A percentile compares a stretch with the other conserved stretches of the same genome.
Conservation (phyloP, 2,888 invertebrate genomes). For the Limnephilus marmoratus region DNA sequence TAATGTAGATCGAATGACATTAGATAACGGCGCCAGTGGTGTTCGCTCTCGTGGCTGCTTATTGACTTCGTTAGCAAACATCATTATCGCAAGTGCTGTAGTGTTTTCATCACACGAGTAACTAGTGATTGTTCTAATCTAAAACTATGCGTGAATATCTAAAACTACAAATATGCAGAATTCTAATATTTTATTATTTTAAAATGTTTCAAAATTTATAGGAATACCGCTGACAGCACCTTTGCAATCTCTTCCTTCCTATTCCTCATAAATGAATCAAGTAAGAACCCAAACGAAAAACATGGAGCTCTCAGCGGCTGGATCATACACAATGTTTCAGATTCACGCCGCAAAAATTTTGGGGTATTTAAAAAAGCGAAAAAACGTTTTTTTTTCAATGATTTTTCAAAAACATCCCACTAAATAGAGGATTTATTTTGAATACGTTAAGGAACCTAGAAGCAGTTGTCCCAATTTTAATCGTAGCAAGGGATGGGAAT, state of each 20-base stretch:
- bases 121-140: not conserved
- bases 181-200: not conserved
- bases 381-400: too few relatives aligned
- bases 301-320: too few relatives aligned
- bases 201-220: not conserved
- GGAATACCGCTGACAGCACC: not conserved
- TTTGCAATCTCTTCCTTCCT: not conserved
- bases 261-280: too few relatives aligned
- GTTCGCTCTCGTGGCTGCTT: not conserved
- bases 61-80: not conserved
- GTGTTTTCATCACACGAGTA: not conserved
- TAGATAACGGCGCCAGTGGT: not conserved
- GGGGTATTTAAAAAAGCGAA: too few relatives aligned
- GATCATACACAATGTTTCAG: too few relatives aligned
- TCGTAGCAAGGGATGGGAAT: too few relatives aligned
- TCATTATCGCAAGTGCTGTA: not conserved
- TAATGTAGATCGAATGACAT: slow-evolving; percentile 20
- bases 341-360: too few relatives aligned
- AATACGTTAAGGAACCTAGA: too few relatives aligned
- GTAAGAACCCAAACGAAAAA: too few relatives aligned
- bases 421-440: too few relatives aligned
- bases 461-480: too few relatives aligned
- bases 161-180: not conserved
- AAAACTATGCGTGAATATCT: not conserved
- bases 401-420: too few relatives aligned